These are phyloP conservation scores for Pseudochromis fuscus DNA, from an alignment of 2,797 vertebrate species.

Conservation along the genomic window DNA sequence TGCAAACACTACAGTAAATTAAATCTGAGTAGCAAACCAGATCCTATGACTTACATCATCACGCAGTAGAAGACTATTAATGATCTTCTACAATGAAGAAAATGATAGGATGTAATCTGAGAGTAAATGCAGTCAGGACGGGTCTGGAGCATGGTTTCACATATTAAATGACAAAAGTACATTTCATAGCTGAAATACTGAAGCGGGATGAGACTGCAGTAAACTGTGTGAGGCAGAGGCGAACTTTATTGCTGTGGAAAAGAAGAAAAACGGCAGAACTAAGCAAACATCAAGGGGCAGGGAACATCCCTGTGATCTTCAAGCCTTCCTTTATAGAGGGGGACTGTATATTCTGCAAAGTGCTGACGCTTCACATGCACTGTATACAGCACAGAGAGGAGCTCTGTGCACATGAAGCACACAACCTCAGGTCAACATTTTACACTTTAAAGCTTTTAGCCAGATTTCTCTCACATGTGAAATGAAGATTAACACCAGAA, in stretches of 20 bases:
- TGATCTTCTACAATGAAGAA: constrained; percentile 8
- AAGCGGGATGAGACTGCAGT: constrained; percentile 21
- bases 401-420: constrained; percentile 13
- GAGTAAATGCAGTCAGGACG: constrained; percentile 3
- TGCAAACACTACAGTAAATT: neutral
- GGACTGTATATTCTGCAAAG: constrained; percentile 63
- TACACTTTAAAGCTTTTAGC: constrained; percentile 11
- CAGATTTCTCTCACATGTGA: constrained; percentile 11
- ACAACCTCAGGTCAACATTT: constrained; percentile 33
- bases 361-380: constrained; percentile 67
- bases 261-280: constrained; percentile 35
- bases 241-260: constrained; percentile 35
- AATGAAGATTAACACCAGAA: constrained; percentile 11
- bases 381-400: constrained; percentile 11
- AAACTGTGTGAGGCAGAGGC: constrained; percentile 15
- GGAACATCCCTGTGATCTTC: constrained; percentile 64
- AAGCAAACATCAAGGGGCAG: constrained; percentile 65
- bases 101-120: constrained; percentile 9
- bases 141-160: constrained; percentile 1
- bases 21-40: too few relatives aligned
- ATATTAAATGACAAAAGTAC: constrained; percentile 30
- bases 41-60: constrained; percentile 21
- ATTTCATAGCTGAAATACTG: constrained; percentile 24
- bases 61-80: neutral
- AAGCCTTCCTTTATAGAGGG: constrained; percentile 45